Percentiles rank a stretch among this genome's conserved stretches.
Evolutionary conservation across 2,888 invertebrate species (phyloP).

Genomic region (Leuctra nigra): DNA sequence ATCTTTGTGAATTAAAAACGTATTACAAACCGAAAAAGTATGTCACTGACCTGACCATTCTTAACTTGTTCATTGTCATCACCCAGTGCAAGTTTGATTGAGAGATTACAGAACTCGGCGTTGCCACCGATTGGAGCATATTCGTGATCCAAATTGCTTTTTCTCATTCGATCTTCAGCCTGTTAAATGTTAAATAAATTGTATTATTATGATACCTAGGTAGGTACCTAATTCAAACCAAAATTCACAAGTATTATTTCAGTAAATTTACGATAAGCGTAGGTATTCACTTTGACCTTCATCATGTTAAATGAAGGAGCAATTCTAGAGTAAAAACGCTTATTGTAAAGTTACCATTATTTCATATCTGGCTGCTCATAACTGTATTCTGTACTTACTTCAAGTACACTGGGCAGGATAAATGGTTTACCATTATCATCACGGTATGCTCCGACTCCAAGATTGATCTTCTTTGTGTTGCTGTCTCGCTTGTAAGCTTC

Average conservation of each 20-base stretch:
- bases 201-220: too few relatives aligned
- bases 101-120: constrained; percentile 74
- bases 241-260: too few relatives aligned
- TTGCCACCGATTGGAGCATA: constrained; percentile 90
- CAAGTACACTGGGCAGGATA: constrained; percentile 80
- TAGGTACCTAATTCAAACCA: too few relatives aligned
- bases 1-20: too few relatives aligned
- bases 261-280: too few relatives aligned
- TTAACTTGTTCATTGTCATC: constrained; percentile 59
- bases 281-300: too few relatives aligned
- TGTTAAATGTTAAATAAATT: too few relatives aligned
- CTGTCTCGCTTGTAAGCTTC: constrained; percentile 91
- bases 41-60: constrained; percentile 69
- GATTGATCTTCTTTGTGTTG: constrained; percentile 91
- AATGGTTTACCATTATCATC: constrained; percentile 97
- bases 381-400: constrained; percentile 44
- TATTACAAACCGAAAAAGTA: too few relatives aligned
- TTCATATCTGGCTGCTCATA: too few relatives aligned
- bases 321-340: too few relatives aligned
- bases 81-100: constrained; percentile 84
- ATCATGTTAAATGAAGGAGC: too few relatives aligned
- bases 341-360: background rate
- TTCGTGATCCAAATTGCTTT: constrained; percentile 78
- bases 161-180: constrained; percentile 74
- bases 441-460: constrained; percentile 94